Base-by-base conservation (phyloP, 2,888 invertebrate genomes). In the Anticlea derivata region DNA sequence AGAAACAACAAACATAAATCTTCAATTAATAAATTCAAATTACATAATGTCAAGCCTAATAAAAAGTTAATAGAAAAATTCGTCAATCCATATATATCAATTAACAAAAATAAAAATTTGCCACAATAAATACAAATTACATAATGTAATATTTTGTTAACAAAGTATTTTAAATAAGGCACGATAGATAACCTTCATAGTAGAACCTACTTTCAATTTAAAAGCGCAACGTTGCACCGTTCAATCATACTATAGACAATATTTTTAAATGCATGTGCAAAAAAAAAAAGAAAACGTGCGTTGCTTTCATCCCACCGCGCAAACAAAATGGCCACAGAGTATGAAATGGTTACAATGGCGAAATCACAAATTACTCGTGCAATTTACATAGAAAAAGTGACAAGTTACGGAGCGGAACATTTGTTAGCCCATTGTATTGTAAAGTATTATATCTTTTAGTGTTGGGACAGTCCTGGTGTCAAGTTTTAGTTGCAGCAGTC, bases 301-400 rank as follows among this genome's bases (percentile, higher is more conserved):
- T n/a, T 12, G 8, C 60, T 61, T 61, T 61, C 58, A 61, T 58
- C 51, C 51, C 29, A 63, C 68, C 48, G 50, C 38, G 35, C 50
- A 39, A 43, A 48, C 44, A 44, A 48, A 53, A 53, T 44, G 66
- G 63, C 56, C 61, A 59, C 61, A 58, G 66, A 63, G 51, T 51
- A 51, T 69, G 70, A 69, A 68, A 61, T 54, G 59, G 51, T 55
- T 60, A 75, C 65, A 68, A 68, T 57, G 68, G 70, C 58, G 63
- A 69, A 66, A 68, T 79, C 86, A 86, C 87, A 87, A 88, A 88
- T 88, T 87, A 86, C 83, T 67, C 61, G 60, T 63, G 68, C 78
- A 67, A 86, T 87, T 87, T 87, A 88, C 86, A 88, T 87, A 85
- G 83, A 83, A 83, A 84, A 85, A 85, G 79, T 83, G 84, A 85